Percentiles rank a stretch among this genome's conserved stretches.
Conservation (phyloP, 2,888 invertebrate species). For the Clivina fossor region DNA sequence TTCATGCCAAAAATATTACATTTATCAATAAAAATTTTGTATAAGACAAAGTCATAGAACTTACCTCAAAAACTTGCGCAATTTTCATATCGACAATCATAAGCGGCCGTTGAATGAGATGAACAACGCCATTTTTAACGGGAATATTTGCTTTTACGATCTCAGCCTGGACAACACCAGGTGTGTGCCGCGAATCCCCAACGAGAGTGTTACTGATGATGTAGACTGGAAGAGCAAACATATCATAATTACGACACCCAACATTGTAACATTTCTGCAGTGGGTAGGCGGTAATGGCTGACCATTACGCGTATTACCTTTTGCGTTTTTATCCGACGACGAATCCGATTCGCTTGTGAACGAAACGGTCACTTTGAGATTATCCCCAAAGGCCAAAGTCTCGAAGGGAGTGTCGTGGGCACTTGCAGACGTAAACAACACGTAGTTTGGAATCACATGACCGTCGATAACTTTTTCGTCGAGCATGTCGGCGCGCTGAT, state of each 20-base stretch:
- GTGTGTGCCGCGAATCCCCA: slow-evolving; percentile 75
- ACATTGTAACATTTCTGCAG: neutral
- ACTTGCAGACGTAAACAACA: slow-evolving; percentile 83
- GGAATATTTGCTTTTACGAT: slow-evolving; percentile 89
- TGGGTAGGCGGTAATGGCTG: neutral
- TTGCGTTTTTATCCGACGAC: slow-evolving; percentile 12
- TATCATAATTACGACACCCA: slow-evolving; percentile 11
- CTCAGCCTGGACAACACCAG: slow-evolving; percentile 84
- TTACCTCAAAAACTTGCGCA: slow-evolving; percentile 82
- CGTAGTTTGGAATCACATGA: slow-evolving; percentile 84
- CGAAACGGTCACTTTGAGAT: slow-evolving; percentile 79
- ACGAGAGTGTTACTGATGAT: slow-evolving; percentile 82
- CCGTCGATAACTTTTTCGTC: slow-evolving; percentile 86
- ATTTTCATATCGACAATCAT: slow-evolving; percentile 91
- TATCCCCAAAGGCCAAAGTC: slow-evolving; percentile 81
- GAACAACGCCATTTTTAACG: slow-evolving; percentile 88
- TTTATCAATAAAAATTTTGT: too few species aligned
- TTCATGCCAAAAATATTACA: too few species aligned
- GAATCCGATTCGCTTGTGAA: slow-evolving; percentile 70
- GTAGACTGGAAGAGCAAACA: slow-evolving; percentile 63
- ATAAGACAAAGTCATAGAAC: too few species aligned
- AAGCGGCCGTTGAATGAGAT: slow-evolving; percentile 86
- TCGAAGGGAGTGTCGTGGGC: slow-evolving; percentile 72
- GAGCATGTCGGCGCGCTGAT: slow-evolving; percentile 71
- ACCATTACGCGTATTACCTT: slow-evolving; percentile 10